These are phyloP conservation scores for Augochlora pura DNA, from an alignment of 1,140 invertebrate genomes.

Conservation along the genomic window DNA sequence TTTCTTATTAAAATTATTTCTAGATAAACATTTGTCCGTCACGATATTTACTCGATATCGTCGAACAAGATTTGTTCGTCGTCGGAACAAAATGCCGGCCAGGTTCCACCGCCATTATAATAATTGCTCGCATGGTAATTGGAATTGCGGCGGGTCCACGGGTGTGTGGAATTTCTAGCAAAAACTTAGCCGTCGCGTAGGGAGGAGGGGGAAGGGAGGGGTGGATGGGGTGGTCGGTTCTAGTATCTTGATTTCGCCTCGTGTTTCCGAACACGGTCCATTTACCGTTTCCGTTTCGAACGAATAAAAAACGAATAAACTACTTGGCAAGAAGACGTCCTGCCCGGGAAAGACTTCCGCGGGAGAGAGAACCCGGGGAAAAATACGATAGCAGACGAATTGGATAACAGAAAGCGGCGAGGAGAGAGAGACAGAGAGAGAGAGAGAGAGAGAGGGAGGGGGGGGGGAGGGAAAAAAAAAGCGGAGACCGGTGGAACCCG, in stretches of 20 bases:
- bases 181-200: slow-evolving; percentile 7
- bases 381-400: slow-evolving; percentile 3
- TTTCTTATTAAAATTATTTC: no score
- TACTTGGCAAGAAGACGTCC: neutral
- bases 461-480: neutral
- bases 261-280: slow-evolving; percentile 13
- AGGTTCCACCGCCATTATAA: no score
- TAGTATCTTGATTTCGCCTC: neutral
- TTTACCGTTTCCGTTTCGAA: slow-evolving; percentile 13
- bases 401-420: slow-evolving; percentile 6
- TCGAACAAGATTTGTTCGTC: no score
- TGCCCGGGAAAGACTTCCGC: slow-evolving; percentile 12
- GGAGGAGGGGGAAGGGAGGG: no score
- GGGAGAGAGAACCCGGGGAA: slow-evolving; percentile 1
- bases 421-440: neutral
- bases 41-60: no score
- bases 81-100: no score
- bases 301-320: slow-evolving; percentile 15
- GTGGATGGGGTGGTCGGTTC: neutral
- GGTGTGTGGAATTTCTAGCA: neutral
- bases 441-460: neutral
- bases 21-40: no score
- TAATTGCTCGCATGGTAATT: no score
- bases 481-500: neutral
- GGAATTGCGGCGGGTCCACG: neutral